Conservation (phyloP, 2,888 invertebrate species). For the Gerris lacustris region DNA sequence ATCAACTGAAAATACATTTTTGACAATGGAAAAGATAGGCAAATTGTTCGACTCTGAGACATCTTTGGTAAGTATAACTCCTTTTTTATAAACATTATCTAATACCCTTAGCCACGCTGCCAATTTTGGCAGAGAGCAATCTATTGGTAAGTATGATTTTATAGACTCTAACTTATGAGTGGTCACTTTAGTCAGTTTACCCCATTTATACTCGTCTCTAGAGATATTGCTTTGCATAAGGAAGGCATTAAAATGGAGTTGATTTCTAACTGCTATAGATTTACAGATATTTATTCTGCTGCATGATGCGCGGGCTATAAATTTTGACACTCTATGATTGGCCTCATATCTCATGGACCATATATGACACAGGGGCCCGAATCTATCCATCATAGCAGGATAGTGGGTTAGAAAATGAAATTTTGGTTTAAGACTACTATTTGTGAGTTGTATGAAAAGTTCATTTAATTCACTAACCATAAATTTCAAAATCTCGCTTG, state of each 20-base stretch:
- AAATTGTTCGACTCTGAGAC: background rate
- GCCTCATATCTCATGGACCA: background rate
- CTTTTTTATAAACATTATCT: background rate
- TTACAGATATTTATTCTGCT: background rate
- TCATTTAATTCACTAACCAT: background rate
- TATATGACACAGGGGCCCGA: background rate
- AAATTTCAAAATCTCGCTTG: background rate
- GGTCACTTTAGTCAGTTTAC: background rate
- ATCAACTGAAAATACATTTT: background rate
- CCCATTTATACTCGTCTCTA: background rate
- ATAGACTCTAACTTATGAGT: background rate
- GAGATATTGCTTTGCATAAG: background rate
- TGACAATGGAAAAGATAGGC: background rate
- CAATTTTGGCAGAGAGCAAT: background rate
- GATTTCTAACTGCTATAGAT: background rate
- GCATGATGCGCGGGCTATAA: background rate
- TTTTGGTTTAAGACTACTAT: background rate
- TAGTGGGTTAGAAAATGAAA: background rate
- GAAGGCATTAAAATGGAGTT: background rate
- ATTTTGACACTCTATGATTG: background rate
- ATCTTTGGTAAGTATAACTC: background rate
- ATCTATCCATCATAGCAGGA: background rate
- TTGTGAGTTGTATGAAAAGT: background rate
- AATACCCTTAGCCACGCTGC: background rate
- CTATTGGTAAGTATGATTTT: background rate